These are phyloP conservation scores for Rattus rattus DNA, from an alignment of 2,113 vertebrate genomes.

Conservation along the genomic window DNA sequence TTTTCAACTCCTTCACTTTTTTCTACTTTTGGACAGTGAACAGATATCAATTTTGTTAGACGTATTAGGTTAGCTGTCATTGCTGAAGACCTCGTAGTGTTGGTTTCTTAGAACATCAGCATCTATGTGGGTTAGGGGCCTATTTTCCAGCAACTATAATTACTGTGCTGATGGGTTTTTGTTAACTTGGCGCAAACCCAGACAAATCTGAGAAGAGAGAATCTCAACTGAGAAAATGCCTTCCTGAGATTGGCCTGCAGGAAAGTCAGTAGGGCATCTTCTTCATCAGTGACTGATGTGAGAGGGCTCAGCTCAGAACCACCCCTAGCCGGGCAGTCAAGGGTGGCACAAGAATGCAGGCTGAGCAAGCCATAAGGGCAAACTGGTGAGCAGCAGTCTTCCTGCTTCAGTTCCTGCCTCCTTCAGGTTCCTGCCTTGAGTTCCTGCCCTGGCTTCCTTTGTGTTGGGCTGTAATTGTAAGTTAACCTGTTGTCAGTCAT, in stretches of 20 bases:
- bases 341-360: background rate
- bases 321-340: background rate
- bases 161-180: background rate
- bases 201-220: background rate
- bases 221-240: background rate
- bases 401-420: background rate
- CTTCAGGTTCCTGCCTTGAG: background rate
- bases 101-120: constrained; percentile 31
- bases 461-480: background rate
- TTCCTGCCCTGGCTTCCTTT: background rate
- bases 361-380: background rate
- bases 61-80: background rate
- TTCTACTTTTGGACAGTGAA: constrained; percentile 29
- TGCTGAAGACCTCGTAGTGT: background rate
- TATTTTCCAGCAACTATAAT: background rate
- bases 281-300: background rate
- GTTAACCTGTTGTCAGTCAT: background rate
- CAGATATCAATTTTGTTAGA: constrained; percentile 42
- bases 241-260: background rate
- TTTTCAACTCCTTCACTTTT: constrained; percentile 11
- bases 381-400: background rate
- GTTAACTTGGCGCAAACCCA: background rate
- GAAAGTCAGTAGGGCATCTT: background rate
- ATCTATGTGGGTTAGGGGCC: background rate
- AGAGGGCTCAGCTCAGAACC: background rate